Base-by-base conservation (phyloP, 2,888 invertebrate genomes). In the Rhimphoctona megacephalus region DNA sequence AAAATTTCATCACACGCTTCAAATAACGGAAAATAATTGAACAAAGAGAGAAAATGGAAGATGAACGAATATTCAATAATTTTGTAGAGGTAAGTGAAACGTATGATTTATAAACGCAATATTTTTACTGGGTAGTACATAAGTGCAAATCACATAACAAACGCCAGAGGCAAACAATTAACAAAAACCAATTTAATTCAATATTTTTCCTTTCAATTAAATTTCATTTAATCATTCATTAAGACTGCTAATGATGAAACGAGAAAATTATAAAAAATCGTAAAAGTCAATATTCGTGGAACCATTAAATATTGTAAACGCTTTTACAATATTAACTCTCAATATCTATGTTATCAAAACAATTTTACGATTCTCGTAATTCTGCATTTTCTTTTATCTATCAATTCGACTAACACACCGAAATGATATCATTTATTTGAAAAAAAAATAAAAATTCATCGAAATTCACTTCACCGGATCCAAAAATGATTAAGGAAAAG, bases 11-110 rank as follows among this genome's bases (percentile, higher is more conserved):
- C 25, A 14, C 64, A 39, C 25, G 74, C 22, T 39, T 57, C 19
- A 46, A 69, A 82, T 43, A 33, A 54, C 22, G n/a, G n/a, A 19
- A 2, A 36, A 80, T 25, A 46, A n/a, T 67, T 67, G 49, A 64
- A 70, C 14, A 11, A 25, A 39, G 17, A 33, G 25, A 52, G 64
- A 64, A 49, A 43, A 39, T 9, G 9, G 36, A 17, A 72, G n/a
- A 39, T 36, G 30, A 22, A 70, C 33, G 57, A 57, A 76, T 49
- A 33, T 66, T 67, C 36, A 67, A 22, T 36, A 36, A 39, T 39
- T 39, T 8, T 39, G 1, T 19, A 22, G 1, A n/a, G n/a, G n/a
- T 67, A n/a, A 43, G 43, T 25, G 43, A 61, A 30, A 30, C 57
- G 57, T 25, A 30, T 61, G 25, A 61, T 61, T 61, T 5, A 61